Evolutionary conservation across 2,888 invertebrate species (phyloP), one percentile per base, ranked within the genome.

Genomic region (Stenoptilia bipunctidactyla): DNA sequence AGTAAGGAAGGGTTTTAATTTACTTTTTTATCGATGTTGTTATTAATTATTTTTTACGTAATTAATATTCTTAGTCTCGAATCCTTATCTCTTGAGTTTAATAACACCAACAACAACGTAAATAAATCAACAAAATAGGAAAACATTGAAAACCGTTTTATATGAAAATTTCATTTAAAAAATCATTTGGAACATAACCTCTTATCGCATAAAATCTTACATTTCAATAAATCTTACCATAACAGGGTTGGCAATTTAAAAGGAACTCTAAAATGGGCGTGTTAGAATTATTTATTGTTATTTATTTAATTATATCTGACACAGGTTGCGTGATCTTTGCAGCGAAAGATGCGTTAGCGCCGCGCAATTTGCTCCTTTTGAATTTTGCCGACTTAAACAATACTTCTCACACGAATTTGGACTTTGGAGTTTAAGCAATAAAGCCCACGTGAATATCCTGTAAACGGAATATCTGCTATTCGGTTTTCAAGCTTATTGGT

Each of bases 351-450:
- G 55, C 51, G 50, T 57, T 51, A 45, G 62, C 62, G 65, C 61
- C 58, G 54, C 52, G 53, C 58, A 60, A 63, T 64, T 61, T 55
- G 49, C 53, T 54, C 51, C 62, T 60, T 57, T 65, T 60, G 60
- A n/a, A 12, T 30, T 9, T 30, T 30, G n/a, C 30, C 30, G 30
- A 30, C 30, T 37, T 37, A 8, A 6, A 30, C 30, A 9, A 3
- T 8, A 12, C 2, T 30, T 30, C 4, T 8, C 30, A 8, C 6
- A 3, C 30, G n/a, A 30, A 30, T n/a, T 30, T 30, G n/a, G 10
- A 30, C 30, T 30, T 30, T 30, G 10, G 3, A 8, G n/a, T 8
- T 3, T 20, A 2, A 8, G n/a, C n/a, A 30, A 30, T 30, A 30
- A 30, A 30, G 30, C 10, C 30, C 6, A 2, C 3, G 4, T 4